Conservation (phyloP, 1,140 invertebrate species). For the Trichogramma pretiosum region DNA sequence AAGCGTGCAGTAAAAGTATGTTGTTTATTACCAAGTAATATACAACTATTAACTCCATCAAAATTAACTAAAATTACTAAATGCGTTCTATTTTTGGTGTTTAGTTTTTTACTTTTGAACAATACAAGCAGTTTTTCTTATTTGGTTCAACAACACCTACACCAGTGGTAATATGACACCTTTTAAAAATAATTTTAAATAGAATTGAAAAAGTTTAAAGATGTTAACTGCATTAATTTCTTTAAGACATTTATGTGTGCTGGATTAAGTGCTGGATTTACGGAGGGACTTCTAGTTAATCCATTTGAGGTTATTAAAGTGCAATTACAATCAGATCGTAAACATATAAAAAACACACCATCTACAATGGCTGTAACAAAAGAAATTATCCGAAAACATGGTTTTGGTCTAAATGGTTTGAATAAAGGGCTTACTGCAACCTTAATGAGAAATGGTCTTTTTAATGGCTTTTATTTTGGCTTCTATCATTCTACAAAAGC, state of each 20-base stretch:
- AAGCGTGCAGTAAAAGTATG: conserved; percentile 80
- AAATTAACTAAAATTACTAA: conserved; percentile 17
- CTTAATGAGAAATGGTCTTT: conserved; percentile 75
- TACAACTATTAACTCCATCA: neutral
- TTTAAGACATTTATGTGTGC: conserved; percentile 76
- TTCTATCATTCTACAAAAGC: conserved; percentile 88
- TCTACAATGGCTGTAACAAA: conserved; percentile 71
- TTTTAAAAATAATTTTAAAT: conserved; percentile 6
- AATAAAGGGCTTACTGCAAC: conserved; percentile 86
- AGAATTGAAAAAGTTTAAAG: neutral
- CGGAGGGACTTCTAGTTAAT: conserved; percentile 84
- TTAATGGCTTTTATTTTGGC: conserved; percentile 90
- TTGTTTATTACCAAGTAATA: conserved; percentile 7
- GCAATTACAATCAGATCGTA: conserved; percentile 63
- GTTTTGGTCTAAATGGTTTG: conserved; percentile 68
- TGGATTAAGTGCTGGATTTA: conserved; percentile 75
- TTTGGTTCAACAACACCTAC: conserved; percentile 64
- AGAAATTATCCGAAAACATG: conserved; percentile 65
- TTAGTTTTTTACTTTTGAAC: conserved; percentile 84
- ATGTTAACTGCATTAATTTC: conserved; percentile 7
- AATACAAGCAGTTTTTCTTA: conserved; percentile 78
- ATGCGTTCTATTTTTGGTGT: conserved; percentile 36
- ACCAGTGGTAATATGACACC: conserved; percentile 64
- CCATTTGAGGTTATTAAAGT: conserved; percentile 95
- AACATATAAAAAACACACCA: conserved; percentile 48